Base-by-base conservation (phyloP, 2,113 vertebrate genomes). In the Lampris megalopsis region DNA sequence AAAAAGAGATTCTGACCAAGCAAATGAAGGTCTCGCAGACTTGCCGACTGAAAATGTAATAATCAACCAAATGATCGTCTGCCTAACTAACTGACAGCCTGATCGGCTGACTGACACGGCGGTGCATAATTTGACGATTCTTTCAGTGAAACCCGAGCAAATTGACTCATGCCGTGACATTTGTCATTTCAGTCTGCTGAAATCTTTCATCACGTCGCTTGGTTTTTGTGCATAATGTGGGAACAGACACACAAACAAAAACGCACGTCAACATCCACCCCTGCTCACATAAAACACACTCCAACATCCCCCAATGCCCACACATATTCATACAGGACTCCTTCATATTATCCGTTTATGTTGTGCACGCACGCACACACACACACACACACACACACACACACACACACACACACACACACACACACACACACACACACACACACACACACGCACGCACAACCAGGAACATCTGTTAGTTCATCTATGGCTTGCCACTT, bases 81-180 rank as follows among this genome's bases (percentile, higher is more conserved):
- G 49, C 68, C 73, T 54, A 83, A 85, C 43, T 45, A 1, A 45
- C 4, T 7, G 43, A 45, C 4, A 7, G 43, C 4, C 43, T 45
- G 43, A 45, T 7, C 7, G 43, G 7, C 43, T 45, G 43, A 45
- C 43, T 45, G 1, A 45, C 43, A 4, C 43, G 4, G 43, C 76
- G 36, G 50, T 71, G 78, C 67, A 79, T 63, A 35, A 61, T 68
- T 38, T 75, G 1, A 10, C 8, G 7, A 53, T 71, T 75, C 78
- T 74, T 68, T 35, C 6, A 57, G 74, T 56, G 35, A 82, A 76
- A 63, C 6, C 1, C 67, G 73, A 60, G 53, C 71, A 81, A 71
- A 86, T 59, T 24, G 54, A 77, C 67, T 13, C 59, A 86, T 2
- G 58, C 47, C 37, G 11, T 1, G 2, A 24, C 24, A 24, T 24